Conservation (phyloP, 2,113 vertebrate species). For the Acrocephalus kingi region DNA sequence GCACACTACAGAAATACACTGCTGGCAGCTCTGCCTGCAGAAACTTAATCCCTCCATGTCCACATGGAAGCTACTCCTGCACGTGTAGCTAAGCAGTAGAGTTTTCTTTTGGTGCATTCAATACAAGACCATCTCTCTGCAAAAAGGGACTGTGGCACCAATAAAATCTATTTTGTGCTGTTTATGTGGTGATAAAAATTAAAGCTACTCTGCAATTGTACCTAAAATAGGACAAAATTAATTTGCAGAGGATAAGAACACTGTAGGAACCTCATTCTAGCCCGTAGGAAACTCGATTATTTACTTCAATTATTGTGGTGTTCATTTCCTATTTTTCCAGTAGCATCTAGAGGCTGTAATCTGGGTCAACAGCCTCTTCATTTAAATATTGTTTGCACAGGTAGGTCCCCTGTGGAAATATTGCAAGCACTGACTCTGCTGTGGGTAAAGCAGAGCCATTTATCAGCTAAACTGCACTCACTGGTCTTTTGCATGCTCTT, state of each 20-base stretch:
- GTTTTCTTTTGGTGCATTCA: neutral
- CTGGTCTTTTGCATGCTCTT: neutral
- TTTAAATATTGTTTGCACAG: neutral
- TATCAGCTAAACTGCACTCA: neutral
- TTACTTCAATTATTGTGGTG: neutral
- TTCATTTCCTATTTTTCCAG: neutral
- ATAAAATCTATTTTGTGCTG: neutral
- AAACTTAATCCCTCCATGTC: neutral
- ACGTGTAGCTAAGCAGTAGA: neutral
- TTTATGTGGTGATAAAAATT: neutral
- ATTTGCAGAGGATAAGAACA: neutral
- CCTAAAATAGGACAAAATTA: neutral
- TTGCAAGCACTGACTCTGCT: neutral
- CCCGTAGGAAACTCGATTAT: neutral
- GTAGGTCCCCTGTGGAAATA: neutral
- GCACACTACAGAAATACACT: neutral
- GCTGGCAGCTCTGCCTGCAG: neutral
- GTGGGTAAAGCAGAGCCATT: neutral
- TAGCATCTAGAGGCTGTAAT: neutral
- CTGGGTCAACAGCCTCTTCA: neutral
- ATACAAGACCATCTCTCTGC: neutral
- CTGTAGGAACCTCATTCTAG: neutral
- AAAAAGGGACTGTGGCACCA: neutral
- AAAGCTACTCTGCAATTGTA: fast-evolving
- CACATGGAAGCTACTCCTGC: neutral